Evolutionary conservation across 2,888 invertebrate genomes (phyloP).

Genomic region (Neoascia interrupta): DNA sequence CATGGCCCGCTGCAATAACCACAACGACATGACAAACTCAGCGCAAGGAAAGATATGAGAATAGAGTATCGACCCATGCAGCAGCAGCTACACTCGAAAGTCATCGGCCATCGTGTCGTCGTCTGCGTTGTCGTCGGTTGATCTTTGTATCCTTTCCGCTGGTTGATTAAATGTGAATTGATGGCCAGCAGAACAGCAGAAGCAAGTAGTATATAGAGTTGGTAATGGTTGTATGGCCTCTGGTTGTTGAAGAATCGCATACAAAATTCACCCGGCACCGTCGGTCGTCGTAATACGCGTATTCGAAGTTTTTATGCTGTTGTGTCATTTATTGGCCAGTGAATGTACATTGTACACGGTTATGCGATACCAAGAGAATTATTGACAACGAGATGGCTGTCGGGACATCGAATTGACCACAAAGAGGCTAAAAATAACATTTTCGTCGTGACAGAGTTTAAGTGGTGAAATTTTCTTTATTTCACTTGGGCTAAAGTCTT

Average conservation of each 20-base stretch:
- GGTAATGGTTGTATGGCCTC: constrained; percentile 7
- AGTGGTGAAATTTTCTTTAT: too few species aligned
- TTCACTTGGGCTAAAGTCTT: too few species aligned
- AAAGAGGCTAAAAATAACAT: too few species aligned
- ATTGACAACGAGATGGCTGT: constrained; percentile 57
- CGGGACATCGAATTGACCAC: too few species aligned
- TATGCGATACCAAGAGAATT: constrained; percentile 51
- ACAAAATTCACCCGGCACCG: constrained; percentile 23
- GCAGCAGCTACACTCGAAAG: neutral
- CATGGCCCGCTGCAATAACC: constrained; percentile 25
- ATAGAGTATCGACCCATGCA: constrained; percentile 9
- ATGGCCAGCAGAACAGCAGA: constrained; percentile 32
- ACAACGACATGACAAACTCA: constrained; percentile 51
- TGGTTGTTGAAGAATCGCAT: neutral
- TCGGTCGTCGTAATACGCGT: constrained; percentile 21
- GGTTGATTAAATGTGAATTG: constrained; percentile 68
- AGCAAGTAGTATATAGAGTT: neutral
- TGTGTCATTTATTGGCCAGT: constrained; percentile 27
- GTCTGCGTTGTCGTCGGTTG: constrained; percentile 40
- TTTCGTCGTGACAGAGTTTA: too few species aligned
- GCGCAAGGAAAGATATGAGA: constrained; percentile 22
- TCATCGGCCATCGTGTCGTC: constrained; percentile 9
- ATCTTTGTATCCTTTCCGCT: constrained; percentile 61
- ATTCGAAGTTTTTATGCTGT: neutral
- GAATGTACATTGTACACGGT: constrained; percentile 32